Conservation (phyloP, 2,797 vertebrate species). For the Chloroceryle amazona region DNA sequence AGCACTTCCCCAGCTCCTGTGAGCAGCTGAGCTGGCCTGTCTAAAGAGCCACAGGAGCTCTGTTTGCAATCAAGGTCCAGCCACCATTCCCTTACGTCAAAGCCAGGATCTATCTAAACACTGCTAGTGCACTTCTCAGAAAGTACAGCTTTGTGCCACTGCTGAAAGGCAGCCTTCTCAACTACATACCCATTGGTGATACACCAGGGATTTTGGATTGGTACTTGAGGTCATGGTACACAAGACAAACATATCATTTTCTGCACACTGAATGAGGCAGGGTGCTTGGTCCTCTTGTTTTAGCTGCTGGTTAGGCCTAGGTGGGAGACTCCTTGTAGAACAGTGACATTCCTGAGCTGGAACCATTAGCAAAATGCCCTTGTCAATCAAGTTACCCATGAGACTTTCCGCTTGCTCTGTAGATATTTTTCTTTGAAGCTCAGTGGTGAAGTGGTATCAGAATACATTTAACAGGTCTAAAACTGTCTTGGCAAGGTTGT, state of each 20-base stretch:
- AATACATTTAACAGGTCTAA: constrained; percentile 48
- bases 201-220: not conserved
- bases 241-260: accelerated
- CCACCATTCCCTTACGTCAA: not conserved
- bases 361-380: not conserved
- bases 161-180: not conserved
- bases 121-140: not conserved
- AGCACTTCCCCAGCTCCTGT: not conserved
- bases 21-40: not conserved
- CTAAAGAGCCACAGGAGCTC: not conserved
- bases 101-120: not conserved
- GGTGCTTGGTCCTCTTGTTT: not conserved
- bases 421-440: constrained; percentile 23
- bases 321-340: not conserved
- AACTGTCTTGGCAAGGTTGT: constrained; percentile 8
- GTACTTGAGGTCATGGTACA: accelerated
- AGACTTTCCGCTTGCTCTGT: constrained; percentile 28
- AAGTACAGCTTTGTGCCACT: not conserved
- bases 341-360: not conserved
- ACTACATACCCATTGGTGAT: not conserved
- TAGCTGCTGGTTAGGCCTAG: not conserved
- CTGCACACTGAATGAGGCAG: not conserved
- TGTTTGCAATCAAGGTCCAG: constrained; percentile 41
- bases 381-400: not conserved
- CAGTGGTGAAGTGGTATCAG: constrained; percentile 54